Evolutionary conservation across 2,888 invertebrate species (phyloP).

Genomic region (Dendrolimus houi): DNA sequence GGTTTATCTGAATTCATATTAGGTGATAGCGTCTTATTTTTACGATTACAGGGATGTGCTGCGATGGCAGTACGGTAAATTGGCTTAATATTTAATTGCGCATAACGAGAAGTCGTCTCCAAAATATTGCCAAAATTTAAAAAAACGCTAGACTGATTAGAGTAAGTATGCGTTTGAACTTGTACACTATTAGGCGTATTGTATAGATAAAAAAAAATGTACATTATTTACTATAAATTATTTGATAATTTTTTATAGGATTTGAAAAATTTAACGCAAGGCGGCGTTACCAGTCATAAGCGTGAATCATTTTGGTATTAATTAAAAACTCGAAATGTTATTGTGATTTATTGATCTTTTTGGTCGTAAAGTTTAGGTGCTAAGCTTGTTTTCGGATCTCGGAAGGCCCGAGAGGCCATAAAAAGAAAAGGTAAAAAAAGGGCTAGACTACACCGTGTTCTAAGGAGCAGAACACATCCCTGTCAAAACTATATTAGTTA

Average conservation of each 20-base stretch:
- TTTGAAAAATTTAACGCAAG: constrained; percentile 22
- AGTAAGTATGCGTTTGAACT: constrained; percentile 67
- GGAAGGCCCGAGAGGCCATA: constrained; percentile 30
- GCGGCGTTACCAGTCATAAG: constrained; percentile 42
- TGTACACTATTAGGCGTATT: constrained; percentile 76
- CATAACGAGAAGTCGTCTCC: constrained; percentile 37
- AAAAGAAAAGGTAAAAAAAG: constrained; percentile 31
- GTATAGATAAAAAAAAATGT: constrained; percentile 56
- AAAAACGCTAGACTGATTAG: constrained; percentile 77
- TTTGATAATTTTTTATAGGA: constrained; percentile 34
- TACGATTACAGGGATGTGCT: constrained; percentile 73
- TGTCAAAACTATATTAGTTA: constrained; percentile 71
- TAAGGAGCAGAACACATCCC: constrained; percentile 74
- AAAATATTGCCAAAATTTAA: constrained; percentile 62
- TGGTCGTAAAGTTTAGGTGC: constrained; percentile 45
- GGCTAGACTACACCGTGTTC: constrained; percentile 66
- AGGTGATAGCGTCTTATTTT: constrained; percentile 64
- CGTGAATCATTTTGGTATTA: constrained; percentile 52
- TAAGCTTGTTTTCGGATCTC: constrained; percentile 61
- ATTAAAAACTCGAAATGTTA: constrained; percentile 41
- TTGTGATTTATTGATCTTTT: constrained; percentile 59
- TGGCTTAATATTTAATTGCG: constrained; percentile 58
- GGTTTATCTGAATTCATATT: constrained; percentile 71
- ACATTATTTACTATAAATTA: constrained; percentile 65
- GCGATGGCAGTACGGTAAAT: constrained; percentile 56